These are phyloP conservation scores for Cichladusa arquata DNA, from an alignment of 2,113 vertebrate species.

Conservation along the genomic window DNA sequence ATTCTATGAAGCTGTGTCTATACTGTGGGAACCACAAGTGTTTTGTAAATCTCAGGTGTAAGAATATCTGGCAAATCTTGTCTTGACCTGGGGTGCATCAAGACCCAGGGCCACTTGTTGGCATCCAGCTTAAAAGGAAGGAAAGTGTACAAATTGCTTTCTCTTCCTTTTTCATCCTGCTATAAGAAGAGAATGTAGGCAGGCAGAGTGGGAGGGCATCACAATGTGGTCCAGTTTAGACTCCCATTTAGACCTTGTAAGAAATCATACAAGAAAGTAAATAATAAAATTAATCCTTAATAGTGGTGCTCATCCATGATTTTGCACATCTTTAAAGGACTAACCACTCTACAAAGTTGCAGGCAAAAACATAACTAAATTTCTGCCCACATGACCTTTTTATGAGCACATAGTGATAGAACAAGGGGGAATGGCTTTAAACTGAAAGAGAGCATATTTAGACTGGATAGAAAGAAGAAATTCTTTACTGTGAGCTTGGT, in stretches of 20 bases:
- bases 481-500: not conserved
- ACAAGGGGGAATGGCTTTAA: not conserved
- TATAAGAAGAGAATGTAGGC: not conserved
- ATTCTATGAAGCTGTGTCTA: not conserved
- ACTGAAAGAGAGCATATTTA: not conserved
- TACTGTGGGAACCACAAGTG: not conserved
- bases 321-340: not conserved
- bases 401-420: not conserved
- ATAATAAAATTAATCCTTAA: not conserved
- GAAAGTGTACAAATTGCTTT: not conserved
- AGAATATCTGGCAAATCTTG: not conserved
- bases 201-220: not conserved
- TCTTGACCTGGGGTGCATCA: not conserved
- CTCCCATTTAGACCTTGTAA: not conserved
- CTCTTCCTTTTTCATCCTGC: not conserved
- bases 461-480: not conserved
- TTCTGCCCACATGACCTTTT: not conserved
- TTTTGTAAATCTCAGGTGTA: not conserved
- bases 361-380: not conserved
- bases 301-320: not conserved
- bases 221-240: not conserved
- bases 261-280: not conserved
- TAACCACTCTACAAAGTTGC: not conserved
- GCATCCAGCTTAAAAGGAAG: not conserved
- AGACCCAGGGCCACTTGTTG: not conserved